Percentiles rank a stretch among this genome's conserved stretches.
phyloP scores from a whole-genome alignment of 2,113 vertebrate species.

The Hystrix cristata region DNA sequence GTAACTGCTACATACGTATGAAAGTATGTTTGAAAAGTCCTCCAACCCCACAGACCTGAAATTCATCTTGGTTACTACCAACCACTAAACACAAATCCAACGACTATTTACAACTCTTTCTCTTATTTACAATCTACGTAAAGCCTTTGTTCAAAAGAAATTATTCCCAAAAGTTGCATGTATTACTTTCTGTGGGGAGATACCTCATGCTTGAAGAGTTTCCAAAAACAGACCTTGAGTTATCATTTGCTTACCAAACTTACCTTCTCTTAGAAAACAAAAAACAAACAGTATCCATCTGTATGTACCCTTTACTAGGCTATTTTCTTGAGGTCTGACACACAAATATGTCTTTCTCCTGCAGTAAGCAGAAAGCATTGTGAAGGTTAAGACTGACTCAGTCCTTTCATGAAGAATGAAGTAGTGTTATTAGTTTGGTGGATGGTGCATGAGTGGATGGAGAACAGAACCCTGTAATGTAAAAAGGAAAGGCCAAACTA shows the following conservation, averaged over 20 bases:
- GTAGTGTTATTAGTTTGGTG: not conserved
- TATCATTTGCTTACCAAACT: constrained; percentile 28
- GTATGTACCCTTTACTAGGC: not conserved
- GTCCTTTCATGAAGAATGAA: not conserved
- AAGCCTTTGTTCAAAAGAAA: constrained; percentile 21
- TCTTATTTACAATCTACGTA: not conserved
- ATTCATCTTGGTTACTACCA: not conserved
- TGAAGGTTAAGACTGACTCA: not conserved
- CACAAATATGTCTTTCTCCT: not conserved
- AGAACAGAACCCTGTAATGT: not conserved
- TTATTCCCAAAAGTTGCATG: not conserved
- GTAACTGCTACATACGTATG: not conserved
- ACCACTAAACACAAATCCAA: not conserved
- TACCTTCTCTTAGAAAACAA: not conserved
- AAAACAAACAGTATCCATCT: not conserved
- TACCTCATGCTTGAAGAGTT: not conserved
- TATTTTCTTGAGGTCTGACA: not conserved
- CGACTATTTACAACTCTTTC: not conserved
- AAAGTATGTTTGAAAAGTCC: not conserved
- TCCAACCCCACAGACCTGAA: not conserved
- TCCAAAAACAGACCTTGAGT: not conserved
- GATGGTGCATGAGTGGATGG: not conserved
- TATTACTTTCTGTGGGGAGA: not conserved
- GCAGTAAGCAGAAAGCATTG: not conserved
- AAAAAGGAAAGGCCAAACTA: not conserved